phyloP scores from a whole-genome alignment of 2,888 invertebrate genomes.

The Drosophila pseudotalamancana region DNA sequence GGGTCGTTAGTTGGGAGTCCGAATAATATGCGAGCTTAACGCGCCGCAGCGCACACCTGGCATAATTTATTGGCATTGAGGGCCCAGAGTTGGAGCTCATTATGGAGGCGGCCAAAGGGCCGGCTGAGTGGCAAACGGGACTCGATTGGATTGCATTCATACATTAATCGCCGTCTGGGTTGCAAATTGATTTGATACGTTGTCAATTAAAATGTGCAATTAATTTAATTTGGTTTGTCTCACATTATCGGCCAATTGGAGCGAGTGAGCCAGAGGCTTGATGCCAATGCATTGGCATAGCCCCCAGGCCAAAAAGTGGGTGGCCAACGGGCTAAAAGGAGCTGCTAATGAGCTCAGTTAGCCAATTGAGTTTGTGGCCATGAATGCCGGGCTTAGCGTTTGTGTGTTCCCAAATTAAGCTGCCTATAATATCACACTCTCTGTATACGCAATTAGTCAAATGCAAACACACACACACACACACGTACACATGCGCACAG shows the following conservation, averaged over 20 bases:
- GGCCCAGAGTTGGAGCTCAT: slow-evolving; percentile 34
- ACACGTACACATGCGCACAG: too few relatives aligned
- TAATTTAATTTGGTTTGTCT: slow-evolving; percentile 75
- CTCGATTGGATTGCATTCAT: slow-evolving; percentile 47
- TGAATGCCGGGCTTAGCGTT: slow-evolving; percentile 23
- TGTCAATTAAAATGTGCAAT: slow-evolving; percentile 81
- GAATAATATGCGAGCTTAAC: slow-evolving; percentile 37
- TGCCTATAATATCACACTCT: slow-evolving; percentile 52
- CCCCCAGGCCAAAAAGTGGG: neutral
- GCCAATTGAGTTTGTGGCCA: slow-evolving; percentile 72
- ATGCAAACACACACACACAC: too few relatives aligned
- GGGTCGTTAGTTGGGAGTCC: neutral
- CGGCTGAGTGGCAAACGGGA: slow-evolving; percentile 7
- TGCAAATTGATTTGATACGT: slow-evolving; percentile 79
- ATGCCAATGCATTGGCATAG: neutral
- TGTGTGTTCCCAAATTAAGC: slow-evolving; percentile 56
- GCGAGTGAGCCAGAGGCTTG: slow-evolving; percentile 9
- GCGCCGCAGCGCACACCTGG: slow-evolving; percentile 39
- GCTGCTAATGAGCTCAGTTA: slow-evolving; percentile 77
- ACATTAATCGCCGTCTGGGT: slow-evolving; percentile 63
- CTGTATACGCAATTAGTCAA: slow-evolving; percentile 70
- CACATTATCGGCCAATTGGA: slow-evolving; percentile 58
- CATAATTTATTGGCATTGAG: slow-evolving; percentile 61
- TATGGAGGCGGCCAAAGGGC: slow-evolving; percentile 49
- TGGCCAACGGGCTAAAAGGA: neutral